phyloP scores from a whole-genome alignment of 2,113 vertebrate genomes.

The Macquaria australasica region DNA sequence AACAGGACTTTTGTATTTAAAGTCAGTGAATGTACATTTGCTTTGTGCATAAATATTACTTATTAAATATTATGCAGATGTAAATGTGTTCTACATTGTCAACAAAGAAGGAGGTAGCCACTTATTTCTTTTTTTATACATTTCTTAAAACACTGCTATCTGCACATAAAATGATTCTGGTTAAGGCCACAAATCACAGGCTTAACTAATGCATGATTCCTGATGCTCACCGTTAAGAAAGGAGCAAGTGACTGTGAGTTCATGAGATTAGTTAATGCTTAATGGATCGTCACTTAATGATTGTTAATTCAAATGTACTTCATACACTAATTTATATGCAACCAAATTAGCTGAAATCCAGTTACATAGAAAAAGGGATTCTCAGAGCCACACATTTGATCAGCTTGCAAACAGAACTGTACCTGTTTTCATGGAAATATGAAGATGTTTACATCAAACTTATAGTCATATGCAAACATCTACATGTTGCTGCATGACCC shows the following conservation, averaged over 20 bases:
- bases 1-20: slow-evolving; percentile 23
- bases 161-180: slow-evolving; percentile 12
- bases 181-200: slow-evolving; percentile 15
- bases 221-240: slow-evolving; percentile 21
- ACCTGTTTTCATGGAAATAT: not conserved
- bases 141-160: not conserved
- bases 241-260: slow-evolving; percentile 22
- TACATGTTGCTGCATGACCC: not conserved
- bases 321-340: slow-evolving; percentile 37
- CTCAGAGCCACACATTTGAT: not conserved
- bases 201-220: not conserved
- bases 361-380: not conserved
- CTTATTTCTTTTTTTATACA: slow-evolving; percentile 17
- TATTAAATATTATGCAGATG: slow-evolving; percentile 32
- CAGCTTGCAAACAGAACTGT: not conserved
- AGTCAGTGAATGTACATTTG: slow-evolving; percentile 30
- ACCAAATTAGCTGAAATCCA: slow-evolving; percentile 34
- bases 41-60: slow-evolving; percentile 46
- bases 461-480: not conserved
- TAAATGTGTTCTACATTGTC: slow-evolving; percentile 34
- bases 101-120: slow-evolving; percentile 32
- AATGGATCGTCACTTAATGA: slow-evolving; percentile 41
- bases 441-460: not conserved
- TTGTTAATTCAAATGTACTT: slow-evolving; percentile 33
- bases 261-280: slow-evolving; percentile 38